phyloP scores from a whole-genome alignment of 2,113 vertebrate species.

The Dendropsophus ebraccatus region DNA sequence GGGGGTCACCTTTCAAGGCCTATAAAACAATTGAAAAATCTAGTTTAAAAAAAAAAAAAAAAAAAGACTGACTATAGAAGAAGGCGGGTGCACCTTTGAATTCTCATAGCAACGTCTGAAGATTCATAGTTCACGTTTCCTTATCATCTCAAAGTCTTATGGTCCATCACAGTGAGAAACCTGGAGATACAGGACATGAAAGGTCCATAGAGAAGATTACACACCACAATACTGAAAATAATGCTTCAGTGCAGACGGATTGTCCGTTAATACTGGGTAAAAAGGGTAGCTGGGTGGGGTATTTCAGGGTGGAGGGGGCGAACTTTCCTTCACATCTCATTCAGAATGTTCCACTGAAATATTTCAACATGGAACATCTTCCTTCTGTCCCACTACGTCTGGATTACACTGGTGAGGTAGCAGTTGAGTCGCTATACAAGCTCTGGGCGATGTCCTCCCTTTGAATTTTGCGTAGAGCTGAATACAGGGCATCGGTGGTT shows the following conservation, averaged over 20 bases:
- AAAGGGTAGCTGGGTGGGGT: slow-evolving; percentile 37
- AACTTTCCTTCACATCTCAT: slow-evolving; percentile 52
- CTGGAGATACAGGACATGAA: slow-evolving; percentile 55
- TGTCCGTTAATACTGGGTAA: slow-evolving; percentile 26
- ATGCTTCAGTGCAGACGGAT: slow-evolving; percentile 63
- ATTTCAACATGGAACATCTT: slow-evolving; percentile 14
- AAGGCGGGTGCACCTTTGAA: slow-evolving; percentile 38
- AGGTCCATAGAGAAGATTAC: slow-evolving; percentile 46
- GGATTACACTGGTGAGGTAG: slow-evolving; percentile 90
- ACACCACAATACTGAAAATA: slow-evolving; percentile 58
- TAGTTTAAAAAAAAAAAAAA: slow-evolving; percentile 30
- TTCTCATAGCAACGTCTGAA: slow-evolving; percentile 48
- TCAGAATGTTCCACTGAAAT: slow-evolving; percentile 36
- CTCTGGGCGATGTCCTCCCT: slow-evolving; percentile 90
- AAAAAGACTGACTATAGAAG: slow-evolving; percentile 59
- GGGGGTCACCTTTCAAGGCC: slow-evolving; percentile 46
- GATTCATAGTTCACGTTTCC: slow-evolving; percentile 44
- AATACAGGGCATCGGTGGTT: slow-evolving; percentile 83
- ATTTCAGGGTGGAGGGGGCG: slow-evolving; percentile 37
- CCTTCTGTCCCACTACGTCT: slow-evolving; percentile 46
- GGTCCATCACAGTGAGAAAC: slow-evolving; percentile 59
- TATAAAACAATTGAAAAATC: slow-evolving; percentile 38
- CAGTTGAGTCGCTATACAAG: slow-evolving; percentile 83
- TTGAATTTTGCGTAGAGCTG: slow-evolving; percentile 87
- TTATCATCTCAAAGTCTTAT: slow-evolving; percentile 54